Percentiles rank a stretch among this genome's conserved stretches.
These are phyloP conservation scores for Papilio dardanus DNA, from an alignment of 1,140 invertebrate genomes.

Conservation along the genomic window DNA sequence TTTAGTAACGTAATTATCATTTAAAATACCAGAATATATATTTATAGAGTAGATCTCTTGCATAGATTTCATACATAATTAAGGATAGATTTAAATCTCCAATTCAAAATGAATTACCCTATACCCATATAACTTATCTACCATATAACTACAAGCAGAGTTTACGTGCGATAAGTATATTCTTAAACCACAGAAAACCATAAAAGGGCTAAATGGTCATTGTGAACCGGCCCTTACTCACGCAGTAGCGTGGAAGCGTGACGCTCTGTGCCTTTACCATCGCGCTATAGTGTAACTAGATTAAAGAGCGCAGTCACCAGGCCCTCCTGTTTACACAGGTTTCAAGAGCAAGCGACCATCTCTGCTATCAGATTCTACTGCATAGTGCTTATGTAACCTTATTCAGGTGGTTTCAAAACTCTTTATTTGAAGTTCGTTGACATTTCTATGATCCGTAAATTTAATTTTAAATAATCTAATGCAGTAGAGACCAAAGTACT, in stretches of 20 bases:
- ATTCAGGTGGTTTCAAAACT: not conserved
- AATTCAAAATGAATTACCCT: not conserved
- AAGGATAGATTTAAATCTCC: not conserved
- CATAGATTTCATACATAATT: not conserved
- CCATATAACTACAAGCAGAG: not conserved
- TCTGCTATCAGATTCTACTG: not conserved
- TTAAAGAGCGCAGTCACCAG: constrained; percentile 33
- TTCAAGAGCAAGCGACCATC: constrained; percentile 6
- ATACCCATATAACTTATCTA: not conserved
- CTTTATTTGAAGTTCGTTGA: not conserved
- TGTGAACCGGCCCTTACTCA: constrained; percentile 25
- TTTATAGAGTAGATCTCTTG: not conserved
- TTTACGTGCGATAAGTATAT: not conserved
- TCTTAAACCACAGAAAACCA: not conserved
- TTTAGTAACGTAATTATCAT: no score
- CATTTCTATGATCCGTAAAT: not conserved
- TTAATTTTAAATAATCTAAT: not conserved
- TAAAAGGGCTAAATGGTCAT: not conserved
- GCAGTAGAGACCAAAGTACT: not conserved
- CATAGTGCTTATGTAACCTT: not conserved
- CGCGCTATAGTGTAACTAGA: constrained; percentile 40
- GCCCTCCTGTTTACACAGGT: constrained; percentile 12
- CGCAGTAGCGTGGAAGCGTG: constrained; percentile 6
- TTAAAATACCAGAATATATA: no score
- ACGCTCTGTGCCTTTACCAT: constrained; percentile 5